Base-by-base conservation (phyloP, 1,140 invertebrate genomes). In the Meloidogyne floridensis region DNA sequence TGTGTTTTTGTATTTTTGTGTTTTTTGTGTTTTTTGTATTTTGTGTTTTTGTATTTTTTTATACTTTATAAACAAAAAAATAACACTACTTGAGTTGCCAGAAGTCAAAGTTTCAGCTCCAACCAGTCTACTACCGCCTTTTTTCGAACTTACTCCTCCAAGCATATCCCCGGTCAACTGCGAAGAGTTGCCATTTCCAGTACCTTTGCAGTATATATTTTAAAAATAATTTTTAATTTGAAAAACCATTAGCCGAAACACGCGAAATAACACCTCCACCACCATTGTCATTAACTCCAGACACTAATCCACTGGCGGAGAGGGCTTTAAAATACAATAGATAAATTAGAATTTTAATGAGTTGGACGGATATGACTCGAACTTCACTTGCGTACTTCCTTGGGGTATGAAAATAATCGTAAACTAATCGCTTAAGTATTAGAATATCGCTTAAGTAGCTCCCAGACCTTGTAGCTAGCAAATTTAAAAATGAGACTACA, bases 221-320 rank as follows among this genome's bases (percentile, higher is more conserved):
- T 20, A 47, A 10, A 54, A 9, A 15, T 53, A 7, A 76, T 5
- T 15, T 53, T 43, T 32, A 32, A 32, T 5, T n/a, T 59, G 3
- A 15, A 13, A 11, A 15, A 79, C 77, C 77, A 15, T 79, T 69
- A 10, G 65, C 77, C 2, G 18, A 5, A 47, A 51, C 65, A 69
- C 51, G 53, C 6, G 77, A 65, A 72, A 42, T 47, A 3, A 72
- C 51, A 20, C 11, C 5, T 20, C 77, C 77, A 3, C 77, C 77
- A 51, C 53, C 9, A 47, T 79, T 79, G 51, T 79, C 77, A 72
- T 79, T 79, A n/a, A 79, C 77, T n/a, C 77, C 77, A 69, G 77
- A 79, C 56, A 79, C 59, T 51, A 79, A 42, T 51, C 20, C 65
- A 53, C 72, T 43, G 15, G 72, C 77, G 20, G 77, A 15, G 15